These are phyloP conservation scores for Alligator mississippiensis DNA, from an alignment of 2,113 vertebrate genomes.

Conservation along the genomic window DNA sequence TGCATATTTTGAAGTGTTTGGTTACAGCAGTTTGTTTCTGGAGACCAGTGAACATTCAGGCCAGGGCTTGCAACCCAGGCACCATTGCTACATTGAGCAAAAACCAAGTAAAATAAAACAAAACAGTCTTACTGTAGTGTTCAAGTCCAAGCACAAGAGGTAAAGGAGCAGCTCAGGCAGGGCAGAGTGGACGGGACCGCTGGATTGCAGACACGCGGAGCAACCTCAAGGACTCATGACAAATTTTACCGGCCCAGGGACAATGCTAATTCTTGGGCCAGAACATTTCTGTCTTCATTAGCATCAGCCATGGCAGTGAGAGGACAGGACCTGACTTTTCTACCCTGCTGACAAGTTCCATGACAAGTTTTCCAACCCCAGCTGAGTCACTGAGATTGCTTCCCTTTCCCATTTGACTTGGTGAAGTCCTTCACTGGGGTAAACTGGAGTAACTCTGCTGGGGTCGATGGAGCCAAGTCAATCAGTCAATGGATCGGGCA, in stretches of 20 bases:
- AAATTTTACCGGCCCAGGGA: conserved; percentile 64
- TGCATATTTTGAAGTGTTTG: not conserved
- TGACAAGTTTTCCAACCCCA: conserved; percentile 13
- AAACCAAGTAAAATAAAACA: not conserved
- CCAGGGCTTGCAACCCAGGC: not conserved
- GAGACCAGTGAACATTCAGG: not conserved
- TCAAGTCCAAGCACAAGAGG: conserved; percentile 32
- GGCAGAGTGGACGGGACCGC: conserved; percentile 35
- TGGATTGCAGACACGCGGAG: conserved; percentile 54
- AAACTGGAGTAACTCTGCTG: not conserved
- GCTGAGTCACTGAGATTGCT: not conserved
- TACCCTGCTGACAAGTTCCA: conserved; percentile 37
- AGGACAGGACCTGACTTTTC: conserved; percentile 55
- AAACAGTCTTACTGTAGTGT: not conserved
- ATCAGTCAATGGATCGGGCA: not conserved
- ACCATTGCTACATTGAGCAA: not conserved
- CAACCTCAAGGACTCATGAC: conserved; percentile 56
- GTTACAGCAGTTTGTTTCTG: not conserved
- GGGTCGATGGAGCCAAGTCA: not conserved
- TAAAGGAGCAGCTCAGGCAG: conserved; percentile 41
- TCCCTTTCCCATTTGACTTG: not conserved
- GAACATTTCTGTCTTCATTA: conserved; percentile 52
- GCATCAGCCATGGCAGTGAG: conserved; percentile 56
- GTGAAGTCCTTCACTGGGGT: not conserved
- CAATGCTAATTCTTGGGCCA: conserved; percentile 64